Evolutionary conservation across 2,888 invertebrate genomes (phyloP).

Genomic region (Portevinia maculata): DNA sequence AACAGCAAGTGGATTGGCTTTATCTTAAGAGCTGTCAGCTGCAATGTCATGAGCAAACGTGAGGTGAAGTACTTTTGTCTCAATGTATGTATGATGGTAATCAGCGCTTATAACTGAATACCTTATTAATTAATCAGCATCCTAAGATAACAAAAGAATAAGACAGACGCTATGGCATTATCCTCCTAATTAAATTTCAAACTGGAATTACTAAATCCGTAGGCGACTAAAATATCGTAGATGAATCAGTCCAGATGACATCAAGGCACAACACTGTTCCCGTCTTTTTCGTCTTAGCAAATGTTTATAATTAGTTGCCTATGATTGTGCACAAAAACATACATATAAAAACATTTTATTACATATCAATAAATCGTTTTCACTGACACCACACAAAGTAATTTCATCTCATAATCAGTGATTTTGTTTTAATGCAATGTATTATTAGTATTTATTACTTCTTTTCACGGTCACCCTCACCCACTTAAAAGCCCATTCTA

Average conservation of each 20-base stretch:
- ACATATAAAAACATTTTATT: constrained; percentile 23
- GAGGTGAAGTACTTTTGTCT: no score
- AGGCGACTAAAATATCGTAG: constrained; percentile 32
- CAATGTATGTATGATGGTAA: no score
- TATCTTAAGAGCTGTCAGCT: no score
- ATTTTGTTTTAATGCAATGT: constrained; percentile 16
- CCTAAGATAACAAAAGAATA: no score
- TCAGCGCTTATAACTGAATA: no score
- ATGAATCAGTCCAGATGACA: constrained; percentile 43
- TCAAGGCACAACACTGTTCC: background rate
- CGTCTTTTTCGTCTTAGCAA: constrained; percentile 8
- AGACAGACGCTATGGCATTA: no score
- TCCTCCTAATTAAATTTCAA: background rate
- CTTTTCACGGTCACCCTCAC: constrained; percentile 53
- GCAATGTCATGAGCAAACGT: no score
- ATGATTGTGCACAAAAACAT: background rate
- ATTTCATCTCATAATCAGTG: background rate
- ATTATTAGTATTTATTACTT: constrained; percentile 5
- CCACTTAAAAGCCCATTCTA: constrained; percentile 29
- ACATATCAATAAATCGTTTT: constrained; percentile 29
- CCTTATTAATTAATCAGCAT: no score
- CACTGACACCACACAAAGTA: constrained; percentile 40
- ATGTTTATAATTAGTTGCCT: constrained; percentile 57
- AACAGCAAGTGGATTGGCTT: no score
- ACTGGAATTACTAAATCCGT: constrained; percentile 7